Percentiles rank a stretch among this genome's conserved stretches.
Evolutionary conservation across 2,888 invertebrate genomes (phyloP).

Genomic region (Leuctra nigra): DNA sequence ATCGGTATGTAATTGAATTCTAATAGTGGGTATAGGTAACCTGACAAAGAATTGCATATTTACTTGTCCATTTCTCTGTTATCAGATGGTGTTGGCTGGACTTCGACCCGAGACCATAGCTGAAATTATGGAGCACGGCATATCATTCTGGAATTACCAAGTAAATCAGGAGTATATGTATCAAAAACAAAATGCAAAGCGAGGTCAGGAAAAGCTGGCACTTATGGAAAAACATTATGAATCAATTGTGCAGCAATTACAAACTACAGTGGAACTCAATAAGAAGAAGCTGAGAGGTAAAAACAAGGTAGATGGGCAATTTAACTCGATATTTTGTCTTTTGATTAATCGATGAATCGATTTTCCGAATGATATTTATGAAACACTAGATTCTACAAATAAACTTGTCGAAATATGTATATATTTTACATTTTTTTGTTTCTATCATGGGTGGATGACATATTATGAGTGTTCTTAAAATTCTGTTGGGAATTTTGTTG

Average conservation of each 20-base stretch:
- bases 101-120: conserved; percentile 40
- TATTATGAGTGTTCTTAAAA: too few relatives aligned
- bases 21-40: too few relatives aligned
- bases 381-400: too few relatives aligned
- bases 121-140: conserved; percentile 40
- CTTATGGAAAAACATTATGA: conserved; percentile 27
- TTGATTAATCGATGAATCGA: too few relatives aligned
- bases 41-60: too few relatives aligned
- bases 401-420: too few relatives aligned
- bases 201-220: conserved; percentile 22
- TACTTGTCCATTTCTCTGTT: neutral
- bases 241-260: conserved; percentile 24
- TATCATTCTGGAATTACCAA: conserved; percentile 44
- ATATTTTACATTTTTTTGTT: too few relatives aligned
- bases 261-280: conserved; percentile 27
- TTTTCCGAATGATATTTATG: too few relatives aligned
- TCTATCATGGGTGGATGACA: too few relatives aligned
- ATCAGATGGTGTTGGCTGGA: conserved; percentile 40
- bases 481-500: too few relatives aligned
- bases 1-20: conserved; percentile 36
- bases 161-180: conserved; percentile 33
- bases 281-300: conserved; percentile 2
- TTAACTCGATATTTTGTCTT: too few relatives aligned
- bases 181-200: conserved; percentile 25
- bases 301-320: too few relatives aligned